Evolutionary conservation across 1,140 invertebrate genomes (phyloP), one percentile per base, ranked within the genome.

Genomic region (Metopolophium dirhodum): DNA sequence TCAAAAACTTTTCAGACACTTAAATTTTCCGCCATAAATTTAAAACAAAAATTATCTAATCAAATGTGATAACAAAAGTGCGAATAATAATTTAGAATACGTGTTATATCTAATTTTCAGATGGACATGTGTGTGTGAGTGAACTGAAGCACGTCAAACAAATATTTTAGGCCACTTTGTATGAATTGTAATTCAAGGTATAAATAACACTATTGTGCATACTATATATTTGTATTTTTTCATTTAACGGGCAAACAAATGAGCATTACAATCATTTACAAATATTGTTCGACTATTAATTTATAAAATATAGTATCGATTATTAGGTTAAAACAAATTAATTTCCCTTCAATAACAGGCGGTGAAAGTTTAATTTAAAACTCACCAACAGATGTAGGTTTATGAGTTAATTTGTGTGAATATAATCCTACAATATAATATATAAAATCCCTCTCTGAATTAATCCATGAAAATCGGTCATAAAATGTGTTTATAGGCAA

Each of bases 261-360:
- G 11, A 77, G 14, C 30, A 26, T 7, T 6, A 68, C 11, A n/a
- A 68, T n/a, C 7, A n/a, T n/a, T 77, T 77, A 35, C 30, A 77
- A n/a, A n/a, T 77, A n/a, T 77, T 77, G n/a, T 77, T 77, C 14
- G 30, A 77, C 9, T 68, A 68, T 68, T 14, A 68, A 68, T 68
- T n/a, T 68, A 68, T 68, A 68, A 68, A 68, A 68, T 68, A 68
- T n/a, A 30, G 23, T 26, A 45, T 45, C 90, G 26, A 68, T 30
- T 51, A 91, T 45, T 9, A 8, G 30, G 26, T 37, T 20, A 91
- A 91, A 82, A 51, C 47, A 35, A 83, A 83, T 91, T 82, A 91
- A 83, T 82, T 91, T 51, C 11, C 90, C 61, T 49, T 91, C 77
- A 82, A 91, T 49, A 91, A 77, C 61, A 77, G 37, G 18, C 41